Evolutionary conservation across 2,797 vertebrate genomes (phyloP).

Genomic region (Lophotriccus pileatus): DNA sequence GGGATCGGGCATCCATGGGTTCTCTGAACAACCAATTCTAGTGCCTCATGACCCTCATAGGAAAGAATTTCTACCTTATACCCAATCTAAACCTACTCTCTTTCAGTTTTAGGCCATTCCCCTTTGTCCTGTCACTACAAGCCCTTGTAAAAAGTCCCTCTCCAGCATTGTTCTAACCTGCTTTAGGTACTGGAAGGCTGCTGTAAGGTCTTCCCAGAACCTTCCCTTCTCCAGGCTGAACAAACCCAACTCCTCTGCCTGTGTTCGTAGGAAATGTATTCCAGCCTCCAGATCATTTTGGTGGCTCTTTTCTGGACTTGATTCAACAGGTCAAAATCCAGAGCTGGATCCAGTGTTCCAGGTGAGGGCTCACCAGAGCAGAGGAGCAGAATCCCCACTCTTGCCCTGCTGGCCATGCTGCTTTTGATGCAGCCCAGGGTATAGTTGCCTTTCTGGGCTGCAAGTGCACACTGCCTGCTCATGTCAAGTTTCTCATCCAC

Average conservation of each 20-base stretch:
- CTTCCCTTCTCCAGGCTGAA: background rate
- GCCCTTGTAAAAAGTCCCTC: background rate
- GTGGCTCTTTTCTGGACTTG: background rate
- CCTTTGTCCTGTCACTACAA: background rate
- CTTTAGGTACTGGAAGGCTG: background rate
- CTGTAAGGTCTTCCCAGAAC: background rate
- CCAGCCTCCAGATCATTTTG: background rate
- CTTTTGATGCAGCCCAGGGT: background rate
- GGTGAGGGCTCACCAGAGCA: background rate
- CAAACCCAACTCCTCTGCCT: background rate
- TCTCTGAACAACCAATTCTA: background rate
- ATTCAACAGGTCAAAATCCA: background rate
- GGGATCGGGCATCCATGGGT: background rate
- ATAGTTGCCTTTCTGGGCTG: background rate
- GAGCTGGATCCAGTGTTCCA: background rate
- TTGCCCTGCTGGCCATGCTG: background rate
- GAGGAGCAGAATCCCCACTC: background rate
- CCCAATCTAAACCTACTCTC: background rate
- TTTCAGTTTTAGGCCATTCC: background rate
- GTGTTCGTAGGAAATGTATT: background rate
- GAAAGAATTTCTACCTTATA: background rate
- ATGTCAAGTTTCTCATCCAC: background rate
- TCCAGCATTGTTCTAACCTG: background rate
- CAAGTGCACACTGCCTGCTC: background rate
- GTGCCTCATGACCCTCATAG: background rate